Evolutionary conservation across 2,888 invertebrate genomes (phyloP).

Genomic region (Cephus pulcher): DNA sequence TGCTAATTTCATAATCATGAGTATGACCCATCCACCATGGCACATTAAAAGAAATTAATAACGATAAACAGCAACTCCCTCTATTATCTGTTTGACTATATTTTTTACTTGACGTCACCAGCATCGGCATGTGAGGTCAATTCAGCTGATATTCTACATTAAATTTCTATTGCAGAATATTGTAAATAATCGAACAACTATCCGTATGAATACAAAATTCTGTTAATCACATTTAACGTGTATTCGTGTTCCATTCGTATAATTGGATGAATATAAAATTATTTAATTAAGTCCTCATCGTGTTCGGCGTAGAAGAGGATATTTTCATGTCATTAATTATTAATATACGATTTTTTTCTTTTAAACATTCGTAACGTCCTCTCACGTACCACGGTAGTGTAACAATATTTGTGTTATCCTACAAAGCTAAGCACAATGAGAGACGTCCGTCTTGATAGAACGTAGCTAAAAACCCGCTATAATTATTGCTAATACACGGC

Average conservation of each 20-base stretch:
- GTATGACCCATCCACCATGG: neutral
- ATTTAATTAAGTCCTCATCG: neutral
- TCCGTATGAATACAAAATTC: neutral
- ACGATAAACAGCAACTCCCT: neutral
- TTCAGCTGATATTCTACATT: neutral
- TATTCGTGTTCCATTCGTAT: neutral
- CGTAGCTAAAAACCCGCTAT: no score
- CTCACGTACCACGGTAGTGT: neutral
- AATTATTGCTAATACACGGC: no score
- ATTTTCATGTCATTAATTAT: neutral
- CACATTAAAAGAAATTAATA: neutral
- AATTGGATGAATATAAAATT: neutral
- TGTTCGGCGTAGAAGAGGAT: neutral
- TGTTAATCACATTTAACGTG: neutral
- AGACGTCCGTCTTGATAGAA: no score
- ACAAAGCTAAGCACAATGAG: no score
- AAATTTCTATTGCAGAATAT: neutral
- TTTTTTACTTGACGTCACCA: neutral
- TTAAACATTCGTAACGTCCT: neutral
- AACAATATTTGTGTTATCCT: neutral
- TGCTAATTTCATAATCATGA: neutral
- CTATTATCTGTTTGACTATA: neutral
- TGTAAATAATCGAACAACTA: no score
- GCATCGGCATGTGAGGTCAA: neutral
- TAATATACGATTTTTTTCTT: no score